Evolutionary conservation across 2,113 vertebrate species (phyloP), one percentile per base, ranked within the genome.

Genomic region (Microtus ochrogaster): DNA sequence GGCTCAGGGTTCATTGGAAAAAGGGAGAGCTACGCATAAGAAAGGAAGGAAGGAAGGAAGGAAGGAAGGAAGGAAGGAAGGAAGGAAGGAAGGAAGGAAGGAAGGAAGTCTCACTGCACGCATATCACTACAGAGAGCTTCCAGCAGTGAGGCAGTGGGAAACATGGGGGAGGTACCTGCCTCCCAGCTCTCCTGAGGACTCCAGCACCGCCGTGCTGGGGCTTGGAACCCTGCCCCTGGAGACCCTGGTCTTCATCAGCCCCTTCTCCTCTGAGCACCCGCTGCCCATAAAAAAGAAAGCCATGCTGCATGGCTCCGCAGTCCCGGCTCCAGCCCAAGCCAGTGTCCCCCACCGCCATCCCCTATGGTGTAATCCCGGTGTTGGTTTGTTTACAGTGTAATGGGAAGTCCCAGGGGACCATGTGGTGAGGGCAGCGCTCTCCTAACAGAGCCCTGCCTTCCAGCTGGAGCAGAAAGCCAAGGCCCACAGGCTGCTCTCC

Each of bases 221-320:
- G 89, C 16, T 97, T n/a, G 8, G 95, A 90, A 94, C 96, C 96
- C 94, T 95, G 83, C 4, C 96, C 97, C 97, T 63, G 97, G 97
- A 96, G 91, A 82, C 97, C 73, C 97, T 47, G 66, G 12, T 92
- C 95, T 93, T 90, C 91, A 95, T 96, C 90, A 85, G 91, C 91
- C 96, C 52, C 61, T 93, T 93, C 66, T 39, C 95, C 33, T 95
- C 86, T 94, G 73, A 93, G 93, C 89, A 2, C 33, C 94, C 63
- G 89, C 89, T 77, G n/a, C 39, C 5, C 16, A 13, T 7, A 39
- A 89, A 49, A 41, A 89, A 61, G 5, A 7, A 30, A 22, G 26
- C 0, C n/a, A 44, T 5, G 28, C 55, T 21, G 39, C 11, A 14
- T 47, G 19, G 47, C 76, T 11, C 19, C 41, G 7, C 7, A 61